These are phyloP conservation scores for Lagopus leucura DNA, from an alignment of 2,113 vertebrate genomes.

Conservation along the genomic window DNA sequence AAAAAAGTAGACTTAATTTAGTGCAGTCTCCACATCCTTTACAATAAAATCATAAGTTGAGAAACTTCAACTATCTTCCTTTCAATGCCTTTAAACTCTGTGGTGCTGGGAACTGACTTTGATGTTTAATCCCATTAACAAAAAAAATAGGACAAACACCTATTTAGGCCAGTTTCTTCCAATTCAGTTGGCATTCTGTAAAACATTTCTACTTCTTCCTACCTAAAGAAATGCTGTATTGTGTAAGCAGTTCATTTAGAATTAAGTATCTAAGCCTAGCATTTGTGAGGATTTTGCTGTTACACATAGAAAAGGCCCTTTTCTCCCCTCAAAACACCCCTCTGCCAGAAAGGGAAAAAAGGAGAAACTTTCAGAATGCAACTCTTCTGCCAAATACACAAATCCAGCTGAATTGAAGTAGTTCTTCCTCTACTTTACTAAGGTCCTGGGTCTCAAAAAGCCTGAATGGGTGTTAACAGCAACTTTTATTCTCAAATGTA, in stretches of 20 bases:
- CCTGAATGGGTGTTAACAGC: neutral
- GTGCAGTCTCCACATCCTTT: neutral
- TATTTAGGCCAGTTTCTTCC: constrained; percentile 44
- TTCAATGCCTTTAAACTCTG: constrained; percentile 24
- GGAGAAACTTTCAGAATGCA: neutral
- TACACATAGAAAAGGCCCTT: neutral
- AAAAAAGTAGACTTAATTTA: constrained; percentile 26
- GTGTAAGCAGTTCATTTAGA: constrained; percentile 10
- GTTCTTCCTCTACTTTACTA: neutral
- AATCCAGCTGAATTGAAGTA: neutral
- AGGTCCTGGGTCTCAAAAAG: neutral
- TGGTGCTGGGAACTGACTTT: constrained; percentile 42
- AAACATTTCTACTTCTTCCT: neutral
- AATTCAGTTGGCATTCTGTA: constrained; percentile 11
- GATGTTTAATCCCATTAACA: constrained; percentile 62
- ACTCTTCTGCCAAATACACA: neutral
- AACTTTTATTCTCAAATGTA: neutral
- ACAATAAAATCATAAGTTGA: neutral
- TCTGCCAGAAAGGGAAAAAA: no score
- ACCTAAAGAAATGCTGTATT: constrained; percentile 14
- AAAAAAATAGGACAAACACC: constrained; percentile 55
- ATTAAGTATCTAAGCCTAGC: constrained; percentile 5
- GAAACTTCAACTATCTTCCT: constrained; percentile 34
- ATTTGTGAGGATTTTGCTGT: constrained; percentile 19
- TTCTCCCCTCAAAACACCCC: neutral